Evolutionary conservation across 2,113 vertebrate species (phyloP), one percentile per base, ranked within the genome.

Genomic region (Hemiscyllium ocellatum): DNA sequence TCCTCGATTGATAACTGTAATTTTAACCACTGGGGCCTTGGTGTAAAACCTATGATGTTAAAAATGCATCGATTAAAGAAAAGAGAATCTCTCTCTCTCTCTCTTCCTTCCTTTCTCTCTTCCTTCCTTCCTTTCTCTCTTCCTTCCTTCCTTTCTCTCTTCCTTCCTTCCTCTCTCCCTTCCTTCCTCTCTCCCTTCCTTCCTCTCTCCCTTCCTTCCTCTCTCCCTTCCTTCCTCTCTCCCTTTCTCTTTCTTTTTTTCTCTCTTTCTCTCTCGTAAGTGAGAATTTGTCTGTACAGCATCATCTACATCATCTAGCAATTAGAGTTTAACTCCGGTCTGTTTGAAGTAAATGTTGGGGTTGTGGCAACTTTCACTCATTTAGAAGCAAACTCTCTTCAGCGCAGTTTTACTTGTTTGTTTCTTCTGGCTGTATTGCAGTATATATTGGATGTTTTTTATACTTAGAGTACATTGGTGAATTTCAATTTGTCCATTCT

Each of bases 111-210:
- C 42, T 47, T 1, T 0, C 1, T 47, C 42, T 47, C 42, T 47
- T 1, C 1, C 42, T 0, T 1, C 1, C 42, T 47, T 1, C 1
- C 42, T 0, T 1, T 47, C 42, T 1, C 42, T 47, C 42, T 47
- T 1, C 0, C 42, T 47, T n/a, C n/a, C n/a, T n/a, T n/a, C n/a
- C n/a, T n/a, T n/a, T n/a, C n/a, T n/a, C n/a, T n/a, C n/a, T n/a
- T n/a, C n/a, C n/a, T n/a, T n/a, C n/a, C n/a, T n/a, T n/a, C n/a
- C 20, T 37, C n/a, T n/a, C n/a, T n/a, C n/a, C n/a, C n/a, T n/a
- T n/a, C n/a, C n/a, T n/a, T n/a, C 0, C 42, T 47, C 42, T 0
- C 1, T 47, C 42, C 1, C 42, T 47, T 1, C 0, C 42, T 47
- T n/a, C n/a, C 20, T 37, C n/a, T n/a, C n/a, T n/a, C n/a, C n/a